Base-by-base conservation (phyloP, 2,888 invertebrate species). In the Caenorhabditis imperialis region DNA sequence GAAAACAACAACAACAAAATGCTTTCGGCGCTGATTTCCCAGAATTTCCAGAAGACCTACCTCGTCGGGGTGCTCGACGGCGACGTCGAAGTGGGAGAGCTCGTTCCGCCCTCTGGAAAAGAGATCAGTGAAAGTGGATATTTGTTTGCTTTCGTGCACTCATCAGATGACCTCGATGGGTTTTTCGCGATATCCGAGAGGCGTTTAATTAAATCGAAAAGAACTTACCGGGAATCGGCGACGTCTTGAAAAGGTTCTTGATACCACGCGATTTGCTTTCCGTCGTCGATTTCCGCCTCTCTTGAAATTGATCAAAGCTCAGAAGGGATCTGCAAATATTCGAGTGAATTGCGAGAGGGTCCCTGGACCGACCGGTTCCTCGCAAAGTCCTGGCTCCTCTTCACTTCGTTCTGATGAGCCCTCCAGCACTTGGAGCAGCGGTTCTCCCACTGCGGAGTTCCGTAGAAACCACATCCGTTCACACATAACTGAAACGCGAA, bases 381-480 rank as follows among this genome's bases (percentile, higher is more conserved):
- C 20, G 88, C 85, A 45, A 85, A 81, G 65, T 89, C 89, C 14
- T 88, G 87, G 37, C 76, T 54, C 30, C 79, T 85, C 83, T 81
- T 89, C 84, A 30, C 85, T 22, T 86, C 85, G 62, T 88, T 87
- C 69, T 89, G 89, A 55, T 88, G 88, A 84, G 94, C 93, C 55
- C 95, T 92, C 90, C 94, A 94, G 89, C 99, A 99, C 90, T 95
- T 94, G 47, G 98, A 98, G 89, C 99, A 99, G 89, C 95, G 95
- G 2, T 97, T 97, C 88, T 95, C 93, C 94, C 97, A 99, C 88
- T 95, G 94, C 8, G 95, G 94, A 89, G 97, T 98, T 23, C 99
- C 99, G 89, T 93, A 99, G 90, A 92, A 99, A 69, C 96, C 97
- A 90, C 98, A 99, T 37, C 95, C 94, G 90, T 87, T 87, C n/a